Percentiles rank a stretch among this genome's conserved stretches.
phyloP scores from a whole-genome alignment of 2,888 invertebrate species.

The Steinernema carpocapsae region DNA sequence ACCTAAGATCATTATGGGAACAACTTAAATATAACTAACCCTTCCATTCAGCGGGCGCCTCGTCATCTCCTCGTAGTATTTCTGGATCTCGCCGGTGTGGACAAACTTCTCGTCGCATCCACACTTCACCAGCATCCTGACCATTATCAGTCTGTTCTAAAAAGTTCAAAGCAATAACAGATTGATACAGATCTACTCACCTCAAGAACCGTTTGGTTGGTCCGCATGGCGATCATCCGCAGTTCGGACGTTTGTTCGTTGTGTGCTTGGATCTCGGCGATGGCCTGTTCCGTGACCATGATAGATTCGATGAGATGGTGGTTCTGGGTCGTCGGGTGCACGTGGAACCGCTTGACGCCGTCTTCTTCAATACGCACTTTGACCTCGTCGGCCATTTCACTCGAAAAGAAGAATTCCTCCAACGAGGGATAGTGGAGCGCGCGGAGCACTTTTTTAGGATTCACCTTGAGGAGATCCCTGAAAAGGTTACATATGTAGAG shows the following conservation, averaged over 20 bases:
- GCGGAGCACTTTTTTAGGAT: neutral
- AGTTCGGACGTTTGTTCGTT: neutral
- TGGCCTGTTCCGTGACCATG: conserved; percentile 14
- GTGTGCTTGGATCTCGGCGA: neutral
- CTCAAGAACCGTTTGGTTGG: conserved; percentile 11
- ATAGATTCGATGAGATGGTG: conserved; percentile 16
- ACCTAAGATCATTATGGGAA: neutral
- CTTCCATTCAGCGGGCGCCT: neutral
- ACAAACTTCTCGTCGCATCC: neutral
- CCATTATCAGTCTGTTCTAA: conserved; percentile 18
- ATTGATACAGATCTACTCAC: neutral
- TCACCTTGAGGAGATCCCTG: conserved; percentile 8
- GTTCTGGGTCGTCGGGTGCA: neutral
- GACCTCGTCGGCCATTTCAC: neutral
- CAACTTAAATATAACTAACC: neutral
- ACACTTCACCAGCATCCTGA: neutral
- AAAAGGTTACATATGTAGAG: neutral
- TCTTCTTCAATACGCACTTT: neutral
- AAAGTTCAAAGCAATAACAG: neutral
- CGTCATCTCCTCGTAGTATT: neutral
- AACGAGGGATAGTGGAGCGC: neutral
- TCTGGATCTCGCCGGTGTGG: neutral
- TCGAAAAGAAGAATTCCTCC: conserved; percentile 3
- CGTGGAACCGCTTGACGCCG: neutral
- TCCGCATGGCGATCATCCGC: conserved; percentile 1